Percentiles rank a stretch among this genome's conserved stretches.
These are phyloP conservation scores for Eutrigla gurnardus DNA, from an alignment of 2,797 vertebrate genomes.

Conservation along the genomic window DNA sequence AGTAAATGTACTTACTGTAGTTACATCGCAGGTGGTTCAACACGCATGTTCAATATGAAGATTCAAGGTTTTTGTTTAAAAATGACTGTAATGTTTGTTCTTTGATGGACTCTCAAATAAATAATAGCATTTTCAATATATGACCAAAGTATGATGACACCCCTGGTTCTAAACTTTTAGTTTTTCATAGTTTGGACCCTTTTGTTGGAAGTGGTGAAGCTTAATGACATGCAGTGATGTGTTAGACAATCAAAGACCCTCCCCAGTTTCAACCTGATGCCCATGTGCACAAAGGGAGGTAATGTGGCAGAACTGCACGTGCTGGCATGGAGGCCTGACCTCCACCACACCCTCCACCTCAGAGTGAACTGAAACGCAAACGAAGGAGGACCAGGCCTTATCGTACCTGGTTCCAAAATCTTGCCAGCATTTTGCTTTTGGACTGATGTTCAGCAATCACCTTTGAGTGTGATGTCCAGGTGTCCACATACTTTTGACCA, in stretches of 20 bases:
- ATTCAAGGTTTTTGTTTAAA: not conserved
- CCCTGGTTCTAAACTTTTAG: not conserved
- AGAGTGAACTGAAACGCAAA: not conserved
- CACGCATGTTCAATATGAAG: too few relatives aligned
- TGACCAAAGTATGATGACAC: not conserved
- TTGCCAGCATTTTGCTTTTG: not conserved
- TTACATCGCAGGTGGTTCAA: too few relatives aligned
- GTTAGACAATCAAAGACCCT: too few relatives aligned
- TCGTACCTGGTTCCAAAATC: not conserved
- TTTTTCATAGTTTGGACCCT: not conserved
- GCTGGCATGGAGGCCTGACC: not conserved
- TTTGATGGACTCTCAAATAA: not conserved
- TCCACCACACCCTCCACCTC: not conserved
- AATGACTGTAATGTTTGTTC: not conserved
- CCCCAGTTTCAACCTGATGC: too few relatives aligned
- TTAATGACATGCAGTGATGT: too few relatives aligned
- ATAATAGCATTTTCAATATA: not conserved
- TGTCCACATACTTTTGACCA: constrained; percentile 5
- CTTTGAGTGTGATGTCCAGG: not conserved
- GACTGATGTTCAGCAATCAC: not conserved
- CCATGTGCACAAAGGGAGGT: not conserved
- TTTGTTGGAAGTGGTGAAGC: not conserved
- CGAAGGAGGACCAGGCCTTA: not conserved
- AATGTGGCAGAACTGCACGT: too few relatives aligned
- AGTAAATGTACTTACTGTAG: too few relatives aligned